Percentiles rank a stretch among this genome's conserved stretches.
phyloP scores from a whole-genome alignment of 64 coral and sea anemone species.

The Montipora cactus region DNA sequence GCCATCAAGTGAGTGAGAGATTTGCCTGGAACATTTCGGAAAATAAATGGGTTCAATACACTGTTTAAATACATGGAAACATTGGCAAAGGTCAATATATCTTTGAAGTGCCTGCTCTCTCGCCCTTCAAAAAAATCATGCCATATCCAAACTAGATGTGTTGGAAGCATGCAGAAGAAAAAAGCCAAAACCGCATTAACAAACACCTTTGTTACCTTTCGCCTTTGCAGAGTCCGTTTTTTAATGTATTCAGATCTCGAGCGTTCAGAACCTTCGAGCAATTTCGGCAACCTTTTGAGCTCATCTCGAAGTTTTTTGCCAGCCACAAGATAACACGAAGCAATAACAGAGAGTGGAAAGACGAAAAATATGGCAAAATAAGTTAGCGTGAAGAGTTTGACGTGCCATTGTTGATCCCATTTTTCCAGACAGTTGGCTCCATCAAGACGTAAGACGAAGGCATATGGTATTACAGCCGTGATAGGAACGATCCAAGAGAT shows the following conservation, averaged over 20 bases:
- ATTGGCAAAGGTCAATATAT: constrained; percentile 82
- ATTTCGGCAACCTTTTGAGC: constrained; percentile 21
- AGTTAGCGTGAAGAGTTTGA: constrained; percentile 84
- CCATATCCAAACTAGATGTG: constrained; percentile 91
- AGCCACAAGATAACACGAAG: constrained; percentile 71
- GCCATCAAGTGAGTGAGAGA: constrained; percentile 35
- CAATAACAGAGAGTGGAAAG: constrained; percentile 79
- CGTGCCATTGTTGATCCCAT: constrained; percentile 84
- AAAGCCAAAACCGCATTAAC: constrained; percentile 83
- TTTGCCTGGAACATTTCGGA: constrained; percentile 61
- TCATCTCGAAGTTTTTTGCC: constrained; percentile 74
- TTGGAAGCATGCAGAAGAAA: constrained; percentile 90
- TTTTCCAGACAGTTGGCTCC: constrained; percentile 75
- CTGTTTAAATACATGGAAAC: constrained; percentile 91
- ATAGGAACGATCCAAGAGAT: constrained; percentile 76
- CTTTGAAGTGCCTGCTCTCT: constrained; percentile 38
- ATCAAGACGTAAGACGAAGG: constrained; percentile 66
- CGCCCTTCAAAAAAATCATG: constrained; percentile 81
- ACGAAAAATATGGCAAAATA: constrained; percentile 85
- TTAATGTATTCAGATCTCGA: constrained; percentile 44
- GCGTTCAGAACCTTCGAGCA: constrained; percentile 34
- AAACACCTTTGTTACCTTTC: constrained; percentile 82
- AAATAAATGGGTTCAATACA: constrained; percentile 89
- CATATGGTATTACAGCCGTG: constrained; percentile 80
- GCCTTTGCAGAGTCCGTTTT: constrained; percentile 82